Evolutionary conservation across 2,113 vertebrate genomes (phyloP), one percentile per base, ranked within the genome.

Genomic region (Picathartes gymnocephalus): DNA sequence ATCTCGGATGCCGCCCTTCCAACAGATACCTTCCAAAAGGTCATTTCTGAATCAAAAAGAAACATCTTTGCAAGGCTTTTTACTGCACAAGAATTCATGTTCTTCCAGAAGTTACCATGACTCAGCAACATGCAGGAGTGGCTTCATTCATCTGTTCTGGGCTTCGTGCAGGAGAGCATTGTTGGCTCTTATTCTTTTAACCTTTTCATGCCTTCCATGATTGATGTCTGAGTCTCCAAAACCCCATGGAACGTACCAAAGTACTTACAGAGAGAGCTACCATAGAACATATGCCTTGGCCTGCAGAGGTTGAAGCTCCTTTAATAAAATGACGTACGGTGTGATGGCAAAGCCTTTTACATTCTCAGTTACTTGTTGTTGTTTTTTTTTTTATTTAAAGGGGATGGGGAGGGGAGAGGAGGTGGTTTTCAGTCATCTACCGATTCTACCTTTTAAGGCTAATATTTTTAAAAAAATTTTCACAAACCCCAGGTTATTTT

Each of bases 361-460:
- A 57, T 72, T 83, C 45, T 86, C 50, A 4, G 5, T n/a, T 51
- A 3, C 3, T 11, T 58, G 1, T 12, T 22, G 13, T 61, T 58
- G 66, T n/a, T 35, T 61, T 45, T 39, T 13, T 7, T 11, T 72
- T 77, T 60, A 56, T 54, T 82, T 68, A 62, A 77, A 54, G 28
- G 22, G 12, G 13, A 31, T 5, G 3, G 14, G 6, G 4, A 12
- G 10, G 3, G 2, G 3, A n/a, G n/a, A n/a, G 2, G 5, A 13
- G 6, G 7, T 21, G 22, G 4, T 65, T 91, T 90, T n/a, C 54
- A 92, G 7, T 31, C 14, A n/a, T 56, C 25, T 61, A 18, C 16
- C 31, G 71, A 11, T 50, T 82, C 42, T 82, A n/a, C 17, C 42
- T 60, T 70, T 39, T n/a, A 80, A 71, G 16, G 11, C 6, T 51